These are phyloP conservation scores for Leptinotarsa undecemlineata DNA, from an alignment of 1,140 invertebrate genomes.

Conservation along the genomic window DNA sequence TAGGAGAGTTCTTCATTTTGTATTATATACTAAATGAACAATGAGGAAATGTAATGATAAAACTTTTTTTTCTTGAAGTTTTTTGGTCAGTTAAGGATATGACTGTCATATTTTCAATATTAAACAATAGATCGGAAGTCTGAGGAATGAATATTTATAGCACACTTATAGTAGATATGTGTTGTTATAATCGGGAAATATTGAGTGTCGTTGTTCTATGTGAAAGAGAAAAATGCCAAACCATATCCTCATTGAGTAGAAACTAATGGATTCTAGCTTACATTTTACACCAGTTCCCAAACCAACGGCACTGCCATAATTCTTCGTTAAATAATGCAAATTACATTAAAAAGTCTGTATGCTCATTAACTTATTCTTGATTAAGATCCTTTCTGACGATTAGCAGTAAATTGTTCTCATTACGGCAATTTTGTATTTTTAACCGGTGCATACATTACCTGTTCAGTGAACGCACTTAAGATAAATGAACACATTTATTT, in stretches of 20 bases:
- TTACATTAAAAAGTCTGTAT: conserved; percentile 48
- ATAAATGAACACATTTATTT: conserved; percentile 50
- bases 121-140: no score
- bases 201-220: no score
- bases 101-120: no score
- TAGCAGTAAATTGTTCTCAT: conserved; percentile 58
- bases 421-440: conserved; percentile 58
- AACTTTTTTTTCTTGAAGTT: no score
- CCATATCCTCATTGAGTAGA: neutral
- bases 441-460: conserved; percentile 55
- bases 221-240: no score
- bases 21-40: no score
- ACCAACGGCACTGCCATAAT: conserved; percentile 14
- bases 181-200: no score
- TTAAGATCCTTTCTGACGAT: conserved; percentile 56
- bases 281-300: neutral
- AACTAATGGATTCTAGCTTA: neutral
- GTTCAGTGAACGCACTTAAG: conserved; percentile 53
- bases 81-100: no score
- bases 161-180: no score
- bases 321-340: conserved; percentile 47
- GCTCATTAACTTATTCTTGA: conserved; percentile 57
- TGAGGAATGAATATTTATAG: no score
- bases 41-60: no score
- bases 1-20: no score